Conservation (phyloP, 2,888 invertebrate species). For the Hedychridium roseum region DNA sequence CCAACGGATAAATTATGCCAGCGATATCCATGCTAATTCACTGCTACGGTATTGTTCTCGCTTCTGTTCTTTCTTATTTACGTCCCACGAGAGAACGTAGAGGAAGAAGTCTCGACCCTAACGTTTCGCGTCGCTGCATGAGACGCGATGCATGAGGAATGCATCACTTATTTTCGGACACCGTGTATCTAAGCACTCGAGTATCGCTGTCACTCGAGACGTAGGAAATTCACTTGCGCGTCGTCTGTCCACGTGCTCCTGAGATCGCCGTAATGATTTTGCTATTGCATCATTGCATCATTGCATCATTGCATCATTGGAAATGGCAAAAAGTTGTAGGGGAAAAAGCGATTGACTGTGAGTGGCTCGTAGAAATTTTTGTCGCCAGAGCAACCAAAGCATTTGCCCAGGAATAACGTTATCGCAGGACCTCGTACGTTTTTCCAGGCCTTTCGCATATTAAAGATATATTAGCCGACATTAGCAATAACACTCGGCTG, state of each 20-base stretch:
- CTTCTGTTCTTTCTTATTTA: background rate
- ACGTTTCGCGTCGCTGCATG: slow-evolving; percentile 17
- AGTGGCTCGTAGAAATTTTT: too few relatives aligned
- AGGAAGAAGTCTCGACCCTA: background rate
- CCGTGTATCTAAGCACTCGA: too few relatives aligned
- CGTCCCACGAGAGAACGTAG: background rate
- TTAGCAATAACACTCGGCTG: slow-evolving; percentile 26
- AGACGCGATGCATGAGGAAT: slow-evolving; percentile 12
- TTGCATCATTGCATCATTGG: background rate
- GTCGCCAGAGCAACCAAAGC: too few relatives aligned
- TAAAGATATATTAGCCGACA: slow-evolving; percentile 16
- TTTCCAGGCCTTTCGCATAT: too few relatives aligned
- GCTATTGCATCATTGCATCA: background rate
- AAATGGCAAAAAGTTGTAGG: too few relatives aligned
- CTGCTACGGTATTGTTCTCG: background rate
- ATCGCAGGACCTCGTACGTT: too few relatives aligned
- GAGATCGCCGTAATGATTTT: background rate
- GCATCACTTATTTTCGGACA: slow-evolving; percentile 17
- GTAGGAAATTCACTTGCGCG: too few relatives aligned
- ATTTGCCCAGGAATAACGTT: too few relatives aligned
- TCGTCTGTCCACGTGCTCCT: background rate
- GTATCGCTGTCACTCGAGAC: too few relatives aligned
- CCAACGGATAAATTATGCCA: too few relatives aligned
- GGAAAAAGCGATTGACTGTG: too few relatives aligned
- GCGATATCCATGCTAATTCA: background rate